Conservation (phyloP, 2,888 invertebrate species). For the Himalopsyche anomala region DNA sequence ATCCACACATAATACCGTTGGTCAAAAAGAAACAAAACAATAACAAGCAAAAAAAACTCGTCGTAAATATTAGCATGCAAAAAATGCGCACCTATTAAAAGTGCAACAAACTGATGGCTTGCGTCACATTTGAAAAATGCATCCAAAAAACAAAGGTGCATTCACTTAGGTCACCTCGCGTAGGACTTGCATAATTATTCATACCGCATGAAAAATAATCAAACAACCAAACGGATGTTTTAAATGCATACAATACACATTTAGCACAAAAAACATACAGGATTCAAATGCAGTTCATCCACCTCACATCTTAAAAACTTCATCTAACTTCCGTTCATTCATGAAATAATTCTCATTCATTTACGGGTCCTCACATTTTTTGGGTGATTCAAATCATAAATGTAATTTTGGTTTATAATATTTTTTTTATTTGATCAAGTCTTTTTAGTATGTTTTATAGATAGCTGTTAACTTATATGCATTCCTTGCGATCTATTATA, state of each 20-base stretch:
- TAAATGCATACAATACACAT: background rate
- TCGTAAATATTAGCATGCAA: conserved; percentile 20
- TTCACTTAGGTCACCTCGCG: conserved; percentile 16
- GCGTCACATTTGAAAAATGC: background rate
- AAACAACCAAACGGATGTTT: conserved; percentile 14
- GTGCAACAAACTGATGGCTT: background rate
- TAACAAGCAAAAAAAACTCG: background rate
- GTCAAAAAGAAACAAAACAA: background rate
- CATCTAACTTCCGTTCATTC: conserved; percentile 35
- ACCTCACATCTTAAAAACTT: background rate
- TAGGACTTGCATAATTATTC: background rate
- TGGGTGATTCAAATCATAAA: background rate
- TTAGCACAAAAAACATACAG: background rate
- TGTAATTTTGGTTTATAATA: no score
- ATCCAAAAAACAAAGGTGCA: background rate
- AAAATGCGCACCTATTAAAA: background rate
- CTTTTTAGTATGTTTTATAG: no score
- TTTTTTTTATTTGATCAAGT: no score
- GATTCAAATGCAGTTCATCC: conserved; percentile 1
- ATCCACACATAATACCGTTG: conserved; percentile 9
- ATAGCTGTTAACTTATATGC: no score
- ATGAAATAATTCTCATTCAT: conserved; percentile 6
- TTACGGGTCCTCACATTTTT: background rate
- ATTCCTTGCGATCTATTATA: no score
- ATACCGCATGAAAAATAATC: background rate